Evolutionary conservation across 2,113 vertebrate species (phyloP), one percentile per base, ranked within the genome.

Genomic region (Notarius quadriscutis): DNA sequence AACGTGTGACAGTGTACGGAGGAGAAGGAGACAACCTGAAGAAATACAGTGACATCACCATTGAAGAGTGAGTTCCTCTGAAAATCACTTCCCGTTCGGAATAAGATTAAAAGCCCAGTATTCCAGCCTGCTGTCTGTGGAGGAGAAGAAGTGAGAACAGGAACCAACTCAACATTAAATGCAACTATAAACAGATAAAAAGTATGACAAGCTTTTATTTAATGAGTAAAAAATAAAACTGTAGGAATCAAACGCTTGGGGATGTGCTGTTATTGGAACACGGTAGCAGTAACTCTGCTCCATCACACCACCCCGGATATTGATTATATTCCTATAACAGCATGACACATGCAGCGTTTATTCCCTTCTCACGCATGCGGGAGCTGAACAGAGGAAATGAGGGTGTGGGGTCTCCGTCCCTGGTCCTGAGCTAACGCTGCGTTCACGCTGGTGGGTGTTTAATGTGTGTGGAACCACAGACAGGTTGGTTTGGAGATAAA

Each of bases 1-100:
- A 98, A 93, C 92, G 96, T 48, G 95, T 99, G 0, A 96, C 97
- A 0, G 97, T 98, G 75, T 99, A 94, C 0, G 98, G 98, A 22
- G 98, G 98, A 0, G 97, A 99, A 88, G 96, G 96, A 22, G 97
- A 98, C 92, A 96, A 95, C 72, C 94, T 99, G 88, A 99, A 98
- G 94, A 99, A 99, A 87, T 93, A 97, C 90, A 98, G 96, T 0
- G 98, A 99, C 0, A 95, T 99, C 41, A 94, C 94, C 92, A 96
- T 99, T 90, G 98, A 99, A 72, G 98, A 99, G 98, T 99, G 93
- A 96, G 97, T 92, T 20, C 18, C 48, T 79, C 83, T 69, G n/a
- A 41, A 2, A 53, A 27, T 58, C 53, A 11, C 7, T 5, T 75
- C 72, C 50, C 4, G 1, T 50, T 50, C 5, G 18, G 5, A 50